A percentile compares a stretch with the other conserved stretches of the same genome.
These are phyloP conservation scores for Platycheirus albimanus DNA, from an alignment of 2,888 invertebrate species.

Conservation along the genomic window DNA sequence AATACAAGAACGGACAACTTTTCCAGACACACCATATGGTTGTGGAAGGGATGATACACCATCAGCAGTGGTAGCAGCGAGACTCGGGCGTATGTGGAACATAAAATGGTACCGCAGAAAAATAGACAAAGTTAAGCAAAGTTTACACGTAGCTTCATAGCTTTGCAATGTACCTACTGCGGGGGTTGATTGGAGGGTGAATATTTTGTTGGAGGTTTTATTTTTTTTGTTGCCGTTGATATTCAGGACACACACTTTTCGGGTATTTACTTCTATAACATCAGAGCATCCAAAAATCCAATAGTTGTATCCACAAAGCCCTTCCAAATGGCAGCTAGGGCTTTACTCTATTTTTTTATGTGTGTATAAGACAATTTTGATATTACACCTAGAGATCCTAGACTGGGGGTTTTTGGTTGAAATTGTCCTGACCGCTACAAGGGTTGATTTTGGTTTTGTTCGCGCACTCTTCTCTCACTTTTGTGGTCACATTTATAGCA, in stretches of 20 bases:
- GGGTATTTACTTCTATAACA: slow-evolving; percentile 64
- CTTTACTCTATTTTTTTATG: slow-evolving; percentile 18
- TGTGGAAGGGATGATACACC: slow-evolving; percentile 22
- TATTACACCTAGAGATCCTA: slow-evolving; percentile 62
- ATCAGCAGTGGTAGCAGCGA: not conserved
- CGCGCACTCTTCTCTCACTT: slow-evolving; percentile 5
- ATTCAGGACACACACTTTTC: slow-evolving; percentile 71
- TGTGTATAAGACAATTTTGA: slow-evolving; percentile 14
- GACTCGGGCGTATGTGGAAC: slow-evolving; percentile 70
- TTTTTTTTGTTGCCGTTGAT: slow-evolving; percentile 26
- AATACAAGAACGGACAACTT: slow-evolving; percentile 63
- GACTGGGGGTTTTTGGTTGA: slow-evolving; percentile 1
- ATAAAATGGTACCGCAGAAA: slow-evolving; percentile 70
- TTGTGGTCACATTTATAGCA: slow-evolving; percentile 3
- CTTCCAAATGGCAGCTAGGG: slow-evolving; percentile 46
- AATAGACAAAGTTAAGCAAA: slow-evolving; percentile 73
- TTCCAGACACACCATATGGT: slow-evolving; percentile 72
- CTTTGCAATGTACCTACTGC: slow-evolving; percentile 49
- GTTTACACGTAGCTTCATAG: slow-evolving; percentile 66
- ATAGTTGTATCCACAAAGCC: slow-evolving; percentile 70
- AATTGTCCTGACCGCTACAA: slow-evolving; percentile 40
- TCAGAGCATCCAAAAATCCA: slow-evolving; percentile 41
- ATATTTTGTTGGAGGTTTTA: not conserved
- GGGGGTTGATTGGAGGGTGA: too few relatives aligned
- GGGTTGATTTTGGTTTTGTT: slow-evolving; percentile 38